Evolutionary conservation across 2,888 invertebrate species (phyloP).

Genomic region (Nomada ruficornis): DNA sequence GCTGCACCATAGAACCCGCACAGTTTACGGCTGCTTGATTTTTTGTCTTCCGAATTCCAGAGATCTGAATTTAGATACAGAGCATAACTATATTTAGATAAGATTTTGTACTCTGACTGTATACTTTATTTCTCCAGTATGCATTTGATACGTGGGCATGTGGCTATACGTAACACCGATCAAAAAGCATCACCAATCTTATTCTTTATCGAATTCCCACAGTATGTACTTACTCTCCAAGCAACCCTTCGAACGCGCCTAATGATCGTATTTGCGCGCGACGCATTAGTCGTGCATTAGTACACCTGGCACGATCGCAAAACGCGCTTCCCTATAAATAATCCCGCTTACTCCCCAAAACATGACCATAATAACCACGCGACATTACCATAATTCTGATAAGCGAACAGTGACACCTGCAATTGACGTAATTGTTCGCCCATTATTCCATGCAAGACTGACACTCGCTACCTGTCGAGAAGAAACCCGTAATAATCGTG

Average conservation of each 20-base stretch:
- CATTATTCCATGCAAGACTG: background rate
- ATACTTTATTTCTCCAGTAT: no score
- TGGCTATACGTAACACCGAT: no score
- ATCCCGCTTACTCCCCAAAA: slow-evolving; percentile 50
- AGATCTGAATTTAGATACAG: no score
- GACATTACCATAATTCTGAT: slow-evolving; percentile 70
- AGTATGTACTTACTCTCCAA: slow-evolving; percentile 1
- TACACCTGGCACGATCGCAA: slow-evolving; percentile 62
- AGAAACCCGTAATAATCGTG: background rate
- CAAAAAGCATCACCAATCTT: no score
- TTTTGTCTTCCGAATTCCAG: slow-evolving; percentile 14
- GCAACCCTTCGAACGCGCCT: slow-evolving; percentile 40
- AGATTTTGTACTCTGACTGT: no score
- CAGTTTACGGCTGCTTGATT: slow-evolving; percentile 5
- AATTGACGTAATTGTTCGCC: slow-evolving; percentile 64
- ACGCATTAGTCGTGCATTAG: slow-evolving; percentile 68
- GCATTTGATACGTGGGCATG: no score
- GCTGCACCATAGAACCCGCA: background rate
- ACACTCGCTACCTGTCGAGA: background rate
- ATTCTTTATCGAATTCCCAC: background rate
- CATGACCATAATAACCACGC: slow-evolving; percentile 53
- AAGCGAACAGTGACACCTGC: slow-evolving; percentile 64
- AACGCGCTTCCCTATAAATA: slow-evolving; percentile 66
- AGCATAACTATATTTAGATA: no score
- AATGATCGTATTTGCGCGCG: slow-evolving; percentile 68